phyloP scores from a whole-genome alignment of 1,140 invertebrate genomes.

The Bombus picipes region DNA sequence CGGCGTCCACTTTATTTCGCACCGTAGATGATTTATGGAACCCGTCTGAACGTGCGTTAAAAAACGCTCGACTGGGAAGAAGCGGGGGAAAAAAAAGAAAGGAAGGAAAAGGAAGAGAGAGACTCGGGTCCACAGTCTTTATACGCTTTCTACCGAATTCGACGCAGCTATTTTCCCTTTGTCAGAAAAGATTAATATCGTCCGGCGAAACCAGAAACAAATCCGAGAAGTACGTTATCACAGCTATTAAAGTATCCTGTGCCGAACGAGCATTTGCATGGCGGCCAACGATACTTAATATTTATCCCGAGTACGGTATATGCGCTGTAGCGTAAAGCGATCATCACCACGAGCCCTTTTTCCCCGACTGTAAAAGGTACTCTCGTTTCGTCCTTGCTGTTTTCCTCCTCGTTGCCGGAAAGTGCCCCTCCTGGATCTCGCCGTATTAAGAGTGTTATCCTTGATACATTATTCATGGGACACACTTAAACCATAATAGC shows the following conservation, averaged over 20 bases:
- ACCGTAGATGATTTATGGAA: conserved; percentile 45
- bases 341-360: not conserved
- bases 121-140: not conserved
- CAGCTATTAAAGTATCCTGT: conserved; percentile 5
- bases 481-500: conserved; percentile 44
- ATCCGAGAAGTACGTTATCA: not conserved
- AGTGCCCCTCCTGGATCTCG: conserved; percentile 10
- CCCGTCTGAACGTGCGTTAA: conserved; percentile 20
- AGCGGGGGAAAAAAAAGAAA: too few species aligned
- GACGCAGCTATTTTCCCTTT: conserved; percentile 25
- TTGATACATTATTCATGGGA: conserved; percentile 70
- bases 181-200: conserved; percentile 37
- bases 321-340: not conserved
- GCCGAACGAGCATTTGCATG: conserved; percentile 28
- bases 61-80: conserved; percentile 1
- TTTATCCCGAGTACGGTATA: not conserved
- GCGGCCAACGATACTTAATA: conserved; percentile 38
- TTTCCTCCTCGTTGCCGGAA: not conserved
- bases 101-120: not conserved
- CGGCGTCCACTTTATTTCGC: conserved; percentile 30
- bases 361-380: not conserved
- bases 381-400: too few species aligned
- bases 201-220: too few species aligned
- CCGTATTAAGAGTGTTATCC: conserved; percentile 61
- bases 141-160: conserved; percentile 33